Conservation (phyloP, 2,113 vertebrate genomes). For the Condylura cristata region DNA sequence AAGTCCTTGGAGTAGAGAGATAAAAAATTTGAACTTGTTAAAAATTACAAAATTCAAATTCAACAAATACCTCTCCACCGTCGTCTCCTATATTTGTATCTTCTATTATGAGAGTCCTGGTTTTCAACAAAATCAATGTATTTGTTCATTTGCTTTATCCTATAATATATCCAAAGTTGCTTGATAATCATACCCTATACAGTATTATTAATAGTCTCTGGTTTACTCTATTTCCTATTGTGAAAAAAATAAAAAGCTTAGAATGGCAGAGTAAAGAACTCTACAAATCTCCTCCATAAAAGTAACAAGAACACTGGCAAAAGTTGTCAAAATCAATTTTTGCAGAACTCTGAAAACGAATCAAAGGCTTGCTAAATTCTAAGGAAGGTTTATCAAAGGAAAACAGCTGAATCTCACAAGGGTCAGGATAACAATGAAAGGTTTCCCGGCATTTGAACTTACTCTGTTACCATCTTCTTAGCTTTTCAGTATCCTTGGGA, state of each 20-base stretch:
- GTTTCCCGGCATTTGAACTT: not conserved
- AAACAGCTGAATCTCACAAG: not conserved
- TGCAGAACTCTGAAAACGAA: constrained; percentile 5
- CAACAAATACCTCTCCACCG: not conserved
- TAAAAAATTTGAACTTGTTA: not conserved
- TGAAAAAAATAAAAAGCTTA: not conserved
- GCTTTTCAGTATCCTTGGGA: not conserved
- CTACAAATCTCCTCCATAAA: not conserved
- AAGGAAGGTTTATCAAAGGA: not conserved
- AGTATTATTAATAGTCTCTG: not conserved
- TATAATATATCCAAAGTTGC: not conserved
- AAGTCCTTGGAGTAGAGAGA: not conserved
- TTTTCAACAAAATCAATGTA: not conserved
- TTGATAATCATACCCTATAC: not conserved
- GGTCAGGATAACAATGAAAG: not conserved
- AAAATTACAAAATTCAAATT: not conserved
- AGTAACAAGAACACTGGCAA: not conserved
- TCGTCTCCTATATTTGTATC: not conserved
- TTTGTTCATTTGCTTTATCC: not conserved
- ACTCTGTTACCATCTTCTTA: not conserved
- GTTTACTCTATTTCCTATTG: not conserved
- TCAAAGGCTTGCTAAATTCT: not conserved
- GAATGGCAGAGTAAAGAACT: not conserved
- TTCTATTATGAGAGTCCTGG: not conserved
- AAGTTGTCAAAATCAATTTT: constrained; percentile 18